Base-by-base conservation (phyloP, 1,140 invertebrate species). In the Drosophila serrata region DNA sequence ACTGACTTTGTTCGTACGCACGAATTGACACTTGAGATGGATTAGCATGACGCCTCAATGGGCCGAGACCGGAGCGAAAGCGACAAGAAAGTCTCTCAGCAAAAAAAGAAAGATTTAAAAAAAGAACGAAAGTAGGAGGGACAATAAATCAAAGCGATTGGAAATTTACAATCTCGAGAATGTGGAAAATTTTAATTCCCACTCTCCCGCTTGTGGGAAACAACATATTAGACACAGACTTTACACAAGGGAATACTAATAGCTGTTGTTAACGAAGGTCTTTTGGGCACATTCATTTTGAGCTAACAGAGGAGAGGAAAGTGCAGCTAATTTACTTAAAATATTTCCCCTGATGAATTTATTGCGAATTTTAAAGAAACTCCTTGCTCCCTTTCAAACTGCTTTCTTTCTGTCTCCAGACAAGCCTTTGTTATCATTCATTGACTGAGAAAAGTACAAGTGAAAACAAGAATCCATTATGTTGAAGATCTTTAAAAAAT, bases 21-120 rank as follows among this genome's bases (percentile, higher is more conserved):
- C 78, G 85, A 88, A 88, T 90, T 88, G 85, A 90, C 85, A 88
- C 85, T 90, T 88, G 81, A 81, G 81, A 79, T 90, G 85, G 81
- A 81, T 88, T 85, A 90, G 77, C 79, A 77, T 84, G 76, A 74
- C 80, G 62, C 70, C 77, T 60, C 65, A 61, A 69, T 69, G 58
- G 59, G 43, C 40, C 65, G 33, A 43, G 31, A 22, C 29, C 15
- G 19, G 9, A 57, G 49, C 37, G 24, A 72, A 37, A 48, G 33
- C 55, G 48, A 70, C 37, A 48, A 22, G 27, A 17, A 17, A 24
- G 29, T 29, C 56, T 3, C 24, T 4, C 31, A 2, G 27, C 17
- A 31, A 33, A 53, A 35, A n/a, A 15, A 24, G 8, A 13, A 17
- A 12, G 11, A n/a, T 24, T 24, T 24, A 12, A 43, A 6, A 8